phyloP scores from a whole-genome alignment of 2,797 vertebrate species.

The Scolopax bukidnonensis region DNA sequence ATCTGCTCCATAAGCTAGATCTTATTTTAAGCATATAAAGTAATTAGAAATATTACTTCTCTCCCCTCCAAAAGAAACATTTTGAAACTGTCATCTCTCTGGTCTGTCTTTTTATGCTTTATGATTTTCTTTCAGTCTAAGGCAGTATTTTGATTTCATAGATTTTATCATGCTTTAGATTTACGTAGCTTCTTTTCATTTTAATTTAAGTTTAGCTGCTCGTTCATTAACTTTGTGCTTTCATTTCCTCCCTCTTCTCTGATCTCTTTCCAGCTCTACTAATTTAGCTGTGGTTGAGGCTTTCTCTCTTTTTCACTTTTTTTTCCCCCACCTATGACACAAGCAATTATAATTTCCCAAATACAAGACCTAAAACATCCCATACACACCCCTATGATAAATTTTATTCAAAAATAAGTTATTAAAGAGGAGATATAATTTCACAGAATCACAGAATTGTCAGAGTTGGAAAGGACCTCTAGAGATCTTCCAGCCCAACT shows the following conservation, averaged over 20 bases:
- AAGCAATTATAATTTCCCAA: not conserved
- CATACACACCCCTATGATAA: not conserved
- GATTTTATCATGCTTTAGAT: not conserved
- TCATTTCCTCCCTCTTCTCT: not conserved
- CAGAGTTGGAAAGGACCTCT: too few species aligned
- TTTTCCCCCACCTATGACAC: not conserved
- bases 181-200: not conserved
- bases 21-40: not conserved
- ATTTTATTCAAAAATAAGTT: slow-evolving; percentile 24
- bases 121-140: not conserved
- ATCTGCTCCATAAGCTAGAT: not conserved
- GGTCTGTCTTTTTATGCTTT: not conserved
- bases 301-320: not conserved
- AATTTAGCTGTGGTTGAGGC: not conserved
- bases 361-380: not conserved
- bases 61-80: not conserved
- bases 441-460: too few species aligned
- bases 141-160: not conserved
- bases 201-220: not conserved
- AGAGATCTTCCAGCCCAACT: too few species aligned
- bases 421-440: not conserved
- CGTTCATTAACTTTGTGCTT: not conserved
- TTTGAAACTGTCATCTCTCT: not conserved
- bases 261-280: not conserved
- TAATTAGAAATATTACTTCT: not conserved